Percentiles rank a stretch among this genome's conserved stretches.
These are phyloP conservation scores for Taphrorychus bicolor DNA, from an alignment of 2,888 invertebrate genomes.

Conservation along the genomic window DNA sequence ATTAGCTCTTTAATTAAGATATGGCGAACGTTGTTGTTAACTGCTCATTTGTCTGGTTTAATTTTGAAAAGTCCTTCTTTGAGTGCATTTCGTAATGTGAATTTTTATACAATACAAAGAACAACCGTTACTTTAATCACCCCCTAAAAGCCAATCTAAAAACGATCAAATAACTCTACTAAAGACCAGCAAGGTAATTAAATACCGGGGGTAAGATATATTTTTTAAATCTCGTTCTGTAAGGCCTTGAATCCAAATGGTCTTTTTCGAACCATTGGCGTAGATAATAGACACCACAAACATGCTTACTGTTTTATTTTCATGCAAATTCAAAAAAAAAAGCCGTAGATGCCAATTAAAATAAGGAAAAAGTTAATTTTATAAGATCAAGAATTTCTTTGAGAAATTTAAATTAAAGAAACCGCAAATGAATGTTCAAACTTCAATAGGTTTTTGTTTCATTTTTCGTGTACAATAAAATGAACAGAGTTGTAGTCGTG, in stretches of 20 bases:
- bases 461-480: no score
- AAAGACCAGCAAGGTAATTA: slow-evolving; percentile 33
- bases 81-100: neutral
- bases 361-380: no score
- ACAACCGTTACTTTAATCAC: slow-evolving; percentile 34
- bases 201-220: slow-evolving; percentile 33
- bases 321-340: no score
- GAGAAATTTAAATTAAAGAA: no score
- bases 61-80: neutral
- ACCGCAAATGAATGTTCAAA: no score
- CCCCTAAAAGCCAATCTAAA: slow-evolving; percentile 33
- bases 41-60: neutral
- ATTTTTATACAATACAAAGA: neutral
- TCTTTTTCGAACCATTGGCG: slow-evolving; percentile 19
- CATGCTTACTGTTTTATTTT: no score
- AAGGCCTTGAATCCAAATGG: slow-evolving; percentile 24
- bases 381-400: no score
- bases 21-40: neutral
- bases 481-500: no score
- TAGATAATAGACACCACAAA: neutral
- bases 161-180: slow-evolving; percentile 29
- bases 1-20: slow-evolving; percentile 25
- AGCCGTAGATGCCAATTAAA: no score
- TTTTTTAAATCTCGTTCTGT: slow-evolving; percentile 28
- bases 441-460: no score